Percentiles rank a stretch among this genome's conserved stretches.
phyloP scores from a whole-genome alignment of 2,888 invertebrate species.

The Pemphredon lugubris region DNA sequence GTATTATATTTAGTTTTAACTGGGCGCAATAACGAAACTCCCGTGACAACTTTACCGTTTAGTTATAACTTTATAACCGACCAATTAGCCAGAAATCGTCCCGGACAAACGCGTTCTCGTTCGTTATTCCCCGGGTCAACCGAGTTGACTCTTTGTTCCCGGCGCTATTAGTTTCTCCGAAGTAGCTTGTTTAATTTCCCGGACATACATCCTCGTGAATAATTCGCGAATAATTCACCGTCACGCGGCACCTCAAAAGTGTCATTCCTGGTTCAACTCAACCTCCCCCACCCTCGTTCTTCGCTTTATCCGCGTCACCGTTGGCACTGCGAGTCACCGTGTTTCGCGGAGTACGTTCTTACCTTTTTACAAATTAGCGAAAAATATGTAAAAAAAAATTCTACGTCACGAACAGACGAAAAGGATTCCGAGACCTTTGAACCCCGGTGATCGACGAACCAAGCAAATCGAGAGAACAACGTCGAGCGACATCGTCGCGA shows the following conservation, averaged over 20 bases:
- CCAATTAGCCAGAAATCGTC: conserved; percentile 22
- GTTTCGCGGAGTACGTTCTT: too few relatives aligned
- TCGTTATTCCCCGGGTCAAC: conserved; percentile 19
- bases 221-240: background rate
- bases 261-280: background rate
- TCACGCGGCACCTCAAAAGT: background rate
- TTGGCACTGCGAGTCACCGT: too few relatives aligned
- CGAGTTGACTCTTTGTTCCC: conserved; percentile 23
- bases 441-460: too few relatives aligned
- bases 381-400: too few relatives aligned
- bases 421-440: too few relatives aligned
- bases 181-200: conserved; percentile 23
- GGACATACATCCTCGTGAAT: conserved; percentile 15
- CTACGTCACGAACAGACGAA: too few relatives aligned
- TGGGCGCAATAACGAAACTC: background rate
- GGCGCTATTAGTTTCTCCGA: conserved; percentile 18
- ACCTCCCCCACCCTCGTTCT: background rate
- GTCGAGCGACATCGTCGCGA: too few relatives aligned
- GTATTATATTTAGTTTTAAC: background rate
- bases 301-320: too few relatives aligned
- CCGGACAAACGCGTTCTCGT: conserved; percentile 20
- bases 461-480: too few relatives aligned
- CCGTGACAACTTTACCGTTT: background rate
- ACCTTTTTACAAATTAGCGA: too few relatives aligned
- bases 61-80: conserved; percentile 18